phyloP scores from a whole-genome alignment of 2,888 invertebrate genomes.

The Crioceris asparagi region DNA sequence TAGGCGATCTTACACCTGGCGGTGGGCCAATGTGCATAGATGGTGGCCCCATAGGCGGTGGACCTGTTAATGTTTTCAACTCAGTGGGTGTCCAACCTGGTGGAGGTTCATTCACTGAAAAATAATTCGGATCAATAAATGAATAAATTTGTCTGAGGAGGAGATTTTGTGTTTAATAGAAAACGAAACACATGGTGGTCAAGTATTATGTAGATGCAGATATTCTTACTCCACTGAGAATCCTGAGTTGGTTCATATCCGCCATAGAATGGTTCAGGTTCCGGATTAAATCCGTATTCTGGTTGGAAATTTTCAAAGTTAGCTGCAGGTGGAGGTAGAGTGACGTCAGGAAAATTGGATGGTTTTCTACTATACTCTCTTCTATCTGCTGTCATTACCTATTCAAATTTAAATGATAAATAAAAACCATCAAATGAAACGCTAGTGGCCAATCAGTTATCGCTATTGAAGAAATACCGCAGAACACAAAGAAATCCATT shows the following conservation, averaged over 20 bases:
- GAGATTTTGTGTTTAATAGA: too few relatives aligned
- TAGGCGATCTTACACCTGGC: slow-evolving; percentile 29
- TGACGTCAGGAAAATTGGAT: slow-evolving; percentile 51
- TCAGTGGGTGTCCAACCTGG: slow-evolving; percentile 53
- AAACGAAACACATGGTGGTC: not conserved
- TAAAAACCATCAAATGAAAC: not conserved
- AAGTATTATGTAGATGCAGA: not conserved
- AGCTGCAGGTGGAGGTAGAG: slow-evolving; percentile 49
- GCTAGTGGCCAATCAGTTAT: too few relatives aligned
- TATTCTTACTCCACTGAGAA: slow-evolving; percentile 52
- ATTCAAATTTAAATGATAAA: slow-evolving; percentile 5
- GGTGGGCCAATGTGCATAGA: slow-evolving; percentile 30
- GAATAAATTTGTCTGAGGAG: too few relatives aligned
- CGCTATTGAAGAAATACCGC: too few relatives aligned
- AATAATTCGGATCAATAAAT: not conserved
- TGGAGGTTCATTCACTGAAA: slow-evolving; percentile 23
- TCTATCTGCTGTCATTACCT: slow-evolving; percentile 86
- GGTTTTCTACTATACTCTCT: slow-evolving; percentile 71
- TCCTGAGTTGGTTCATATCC: slow-evolving; percentile 64
- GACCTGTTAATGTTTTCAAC: slow-evolving; percentile 60
- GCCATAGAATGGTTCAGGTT: slow-evolving; percentile 45
- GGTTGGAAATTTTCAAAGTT: slow-evolving; percentile 38
- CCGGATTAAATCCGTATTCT: slow-evolving; percentile 42
- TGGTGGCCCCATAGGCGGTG: slow-evolving; percentile 37
- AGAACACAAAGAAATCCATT: too few relatives aligned